Evolutionary conservation across 2,113 vertebrate species (phyloP).

Genomic region (Anhinga anhinga): DNA sequence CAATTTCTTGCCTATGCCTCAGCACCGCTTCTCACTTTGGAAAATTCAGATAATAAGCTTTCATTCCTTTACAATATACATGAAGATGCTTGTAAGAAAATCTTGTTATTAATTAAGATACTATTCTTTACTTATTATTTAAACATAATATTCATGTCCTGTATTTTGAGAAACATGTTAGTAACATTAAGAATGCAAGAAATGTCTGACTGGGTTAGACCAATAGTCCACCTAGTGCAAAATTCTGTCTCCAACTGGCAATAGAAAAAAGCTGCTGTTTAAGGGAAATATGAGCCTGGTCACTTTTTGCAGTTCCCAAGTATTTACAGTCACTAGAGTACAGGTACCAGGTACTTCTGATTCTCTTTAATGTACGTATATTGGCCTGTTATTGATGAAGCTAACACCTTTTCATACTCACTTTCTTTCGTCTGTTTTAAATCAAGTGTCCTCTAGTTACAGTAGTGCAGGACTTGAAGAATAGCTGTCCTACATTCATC

Average conservation of each 20-base stretch:
- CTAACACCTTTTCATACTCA: not conserved
- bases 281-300: not conserved
- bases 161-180: not conserved
- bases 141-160: not conserved
- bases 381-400: not conserved
- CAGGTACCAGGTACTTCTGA: not conserved
- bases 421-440: not conserved
- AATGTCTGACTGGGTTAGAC: not conserved
- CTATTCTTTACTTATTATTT: not conserved
- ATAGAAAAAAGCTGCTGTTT: not conserved
- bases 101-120: not conserved
- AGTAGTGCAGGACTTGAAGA: not conserved
- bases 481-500: not conserved
- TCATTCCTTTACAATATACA: not conserved
- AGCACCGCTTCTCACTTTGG: not conserved
- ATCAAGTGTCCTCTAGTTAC: not conserved
- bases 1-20: not conserved
- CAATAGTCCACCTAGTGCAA: not conserved
- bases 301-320: not conserved
- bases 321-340: not conserved
- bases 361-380: not conserved
- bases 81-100: not conserved
- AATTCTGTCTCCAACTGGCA: not conserved
- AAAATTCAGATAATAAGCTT: not conserved
- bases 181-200: not conserved